A percentile compares a stretch with the other conserved stretches of the same genome.
These are phyloP conservation scores for Drosophila dunni DNA, from an alignment of 1,140 invertebrate genomes.

Conservation along the genomic window DNA sequence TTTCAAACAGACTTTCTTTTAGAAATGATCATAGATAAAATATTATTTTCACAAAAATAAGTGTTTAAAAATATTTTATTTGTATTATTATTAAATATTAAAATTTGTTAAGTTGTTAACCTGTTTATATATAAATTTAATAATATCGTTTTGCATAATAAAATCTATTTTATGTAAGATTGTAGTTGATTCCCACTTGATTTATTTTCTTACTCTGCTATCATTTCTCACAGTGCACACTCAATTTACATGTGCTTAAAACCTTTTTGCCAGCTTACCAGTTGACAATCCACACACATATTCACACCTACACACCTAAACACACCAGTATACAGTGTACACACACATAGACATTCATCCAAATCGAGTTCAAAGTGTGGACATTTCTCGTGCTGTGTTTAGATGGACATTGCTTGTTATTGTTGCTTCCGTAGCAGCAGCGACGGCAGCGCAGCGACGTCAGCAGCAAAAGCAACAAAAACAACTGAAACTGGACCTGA, in stretches of 20 bases:
- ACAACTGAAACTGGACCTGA: conserved; percentile 35
- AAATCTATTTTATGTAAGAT: no score
- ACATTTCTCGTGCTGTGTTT: conserved; percentile 63
- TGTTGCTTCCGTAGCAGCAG: conserved; percentile 70
- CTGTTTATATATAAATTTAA: no score
- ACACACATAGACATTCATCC: conserved; percentile 11
- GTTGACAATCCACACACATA: conserved; percentile 32
- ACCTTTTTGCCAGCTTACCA: conserved; percentile 35
- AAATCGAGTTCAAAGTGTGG: conserved; percentile 73
- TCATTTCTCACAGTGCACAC: conserved; percentile 34
- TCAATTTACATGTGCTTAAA: conserved; percentile 58
- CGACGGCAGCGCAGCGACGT: conserved; percentile 18
- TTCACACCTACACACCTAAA: conserved; percentile 16
- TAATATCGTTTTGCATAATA: no score
- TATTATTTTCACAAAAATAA: no score
- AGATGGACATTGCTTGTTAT: conserved; percentile 52
- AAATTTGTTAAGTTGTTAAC: no score
- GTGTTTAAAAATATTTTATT: no score
- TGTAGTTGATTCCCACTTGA: no score
- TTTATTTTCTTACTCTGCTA: no score
- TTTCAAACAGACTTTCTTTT: accelerated
- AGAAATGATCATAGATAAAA: not conserved
- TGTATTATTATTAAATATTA: no score
- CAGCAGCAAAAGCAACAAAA: conserved; percentile 23
- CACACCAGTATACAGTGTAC: not conserved